Base-by-base conservation (phyloP, 1,140 invertebrate genomes). In the Drosophila ironensis region DNA sequence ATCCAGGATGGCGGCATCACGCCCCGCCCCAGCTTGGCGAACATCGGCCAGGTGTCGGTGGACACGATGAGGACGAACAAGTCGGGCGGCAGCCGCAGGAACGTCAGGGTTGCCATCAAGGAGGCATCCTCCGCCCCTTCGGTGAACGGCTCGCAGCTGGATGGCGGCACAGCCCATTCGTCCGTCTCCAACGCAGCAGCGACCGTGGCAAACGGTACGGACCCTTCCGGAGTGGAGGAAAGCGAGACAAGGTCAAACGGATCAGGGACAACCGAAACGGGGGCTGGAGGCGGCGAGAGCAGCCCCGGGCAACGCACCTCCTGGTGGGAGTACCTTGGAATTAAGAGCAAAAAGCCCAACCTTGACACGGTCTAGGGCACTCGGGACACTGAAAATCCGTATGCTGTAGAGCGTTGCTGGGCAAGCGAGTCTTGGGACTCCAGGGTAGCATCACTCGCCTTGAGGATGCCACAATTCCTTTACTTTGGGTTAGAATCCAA, bases 301-400 rank as follows among this genome's bases (percentile, higher is more conserved):
- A 4, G 4, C 1, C 3, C 56, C 8, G 45, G n/a, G 17, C 8
- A 19, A 1, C 56, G 37, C 19, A 38, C 24, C 11, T 35, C 67
- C 16, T 76, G 73, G 73, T 77, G 67, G 73, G 60, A 64, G 4
- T 76, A 60, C 27, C 24, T 76, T 8, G 73, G 73, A 1, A 60
- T 77, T 20, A 67, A 24, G 33, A 54, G 25, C 28, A 76, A 77
- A 28, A 76, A 77, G 40, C 11, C 30, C 35, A 67, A 24, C 37
- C 35, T 45, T 8, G 42, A 45, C 16, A 59, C 73, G 12, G 52
- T 71, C 12, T 60, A 60, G 51, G 30, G n/a, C n/a, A n/a, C n/a
- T n/a, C n/a, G n/a, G n/a, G n/a, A n/a, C n/a, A n/a, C n/a, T n/a
- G n/a, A n/a, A n/a, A n/a, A n/a, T n/a, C n/a, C n/a, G n/a, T n/a